These are phyloP conservation scores for Ostrea edulis DNA, from an alignment of 1,140 invertebrate species.

Conservation along the genomic window DNA sequence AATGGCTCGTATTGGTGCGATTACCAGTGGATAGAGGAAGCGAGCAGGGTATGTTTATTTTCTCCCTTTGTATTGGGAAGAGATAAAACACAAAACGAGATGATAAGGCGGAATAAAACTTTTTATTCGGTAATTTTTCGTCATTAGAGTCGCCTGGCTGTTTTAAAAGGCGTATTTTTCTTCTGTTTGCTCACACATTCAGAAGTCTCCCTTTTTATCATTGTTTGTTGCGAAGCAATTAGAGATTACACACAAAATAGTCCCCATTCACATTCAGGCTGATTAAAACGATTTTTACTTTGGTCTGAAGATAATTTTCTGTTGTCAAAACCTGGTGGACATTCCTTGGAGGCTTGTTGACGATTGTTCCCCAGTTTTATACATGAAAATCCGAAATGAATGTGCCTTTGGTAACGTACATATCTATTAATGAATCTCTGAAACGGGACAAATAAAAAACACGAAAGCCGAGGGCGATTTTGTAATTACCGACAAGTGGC, in stretches of 20 bases:
- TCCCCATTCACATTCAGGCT: neutral
- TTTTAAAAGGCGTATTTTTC: slow-evolving; percentile 30
- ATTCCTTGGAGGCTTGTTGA: neutral
- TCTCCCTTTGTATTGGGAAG: neutral
- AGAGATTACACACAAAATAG: slow-evolving; percentile 32
- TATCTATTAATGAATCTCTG: slow-evolving; percentile 25
- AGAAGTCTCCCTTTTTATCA: neutral
- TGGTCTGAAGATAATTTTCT: neutral
- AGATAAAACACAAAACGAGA: slow-evolving; percentile 17
- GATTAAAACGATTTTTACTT: neutral
- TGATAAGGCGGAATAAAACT: slow-evolving; percentile 7
- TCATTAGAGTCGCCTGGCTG: neutral
- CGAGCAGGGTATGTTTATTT: neutral
- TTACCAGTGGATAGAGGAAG: neutral
- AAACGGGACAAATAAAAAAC: slow-evolving; percentile 23
- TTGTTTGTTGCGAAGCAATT: slow-evolving; percentile 28
- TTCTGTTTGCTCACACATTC: slow-evolving; percentile 11
- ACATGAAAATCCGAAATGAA: neutral
- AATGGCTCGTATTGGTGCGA: neutral
- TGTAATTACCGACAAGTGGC: slow-evolving; percentile 29
- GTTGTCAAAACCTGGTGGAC: neutral
- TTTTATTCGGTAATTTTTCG: neutral
- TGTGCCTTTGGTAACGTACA: neutral
- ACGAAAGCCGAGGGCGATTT: neutral
- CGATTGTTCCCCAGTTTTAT: neutral